phyloP scores from a whole-genome alignment of 2,797 vertebrate genomes.

The Rhinophrynus dorsalis region DNA sequence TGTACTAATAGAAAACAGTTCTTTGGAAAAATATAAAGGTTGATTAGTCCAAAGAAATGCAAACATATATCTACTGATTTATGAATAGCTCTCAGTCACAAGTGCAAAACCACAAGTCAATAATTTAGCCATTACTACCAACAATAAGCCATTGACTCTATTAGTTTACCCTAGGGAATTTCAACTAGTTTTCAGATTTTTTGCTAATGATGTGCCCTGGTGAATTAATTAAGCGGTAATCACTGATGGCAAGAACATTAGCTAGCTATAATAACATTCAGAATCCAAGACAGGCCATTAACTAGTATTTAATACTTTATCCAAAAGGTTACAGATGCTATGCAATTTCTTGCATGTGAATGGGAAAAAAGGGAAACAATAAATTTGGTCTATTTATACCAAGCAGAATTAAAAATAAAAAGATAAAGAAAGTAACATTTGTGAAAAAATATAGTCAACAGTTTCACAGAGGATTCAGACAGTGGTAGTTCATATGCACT shows the following conservation, averaged over 20 bases:
- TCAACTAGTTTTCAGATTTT: conserved; percentile 49
- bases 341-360: conserved; percentile 16
- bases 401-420: conserved; percentile 9
- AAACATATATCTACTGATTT: conserved; percentile 44
- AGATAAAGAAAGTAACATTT: not conserved
- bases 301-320: conserved; percentile 49
- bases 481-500: not conserved
- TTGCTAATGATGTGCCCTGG: conserved; percentile 51
- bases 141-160: conserved; percentile 49
- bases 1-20: conserved; percentile 10
- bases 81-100: conserved; percentile 45
- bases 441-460: not conserved
- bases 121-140: conserved; percentile 50
- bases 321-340: conserved; percentile 45
- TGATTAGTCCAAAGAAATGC: conserved; percentile 37
- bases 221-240: conserved; percentile 51
- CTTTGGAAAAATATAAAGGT: conserved; percentile 13
- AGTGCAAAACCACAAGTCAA: conserved; percentile 48
- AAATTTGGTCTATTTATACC: not conserved
- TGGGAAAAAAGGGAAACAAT: conserved; percentile 5
- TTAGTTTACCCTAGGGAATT: conserved; percentile 45
- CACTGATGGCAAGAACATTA: conserved; percentile 50
- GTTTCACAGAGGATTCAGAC: not conserved
- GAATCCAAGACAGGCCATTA: conserved; percentile 44
- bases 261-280: conserved; percentile 48